Evolutionary conservation across 1,140 invertebrate species (phyloP).

Genomic region (Pogonus chalceus): DNA sequence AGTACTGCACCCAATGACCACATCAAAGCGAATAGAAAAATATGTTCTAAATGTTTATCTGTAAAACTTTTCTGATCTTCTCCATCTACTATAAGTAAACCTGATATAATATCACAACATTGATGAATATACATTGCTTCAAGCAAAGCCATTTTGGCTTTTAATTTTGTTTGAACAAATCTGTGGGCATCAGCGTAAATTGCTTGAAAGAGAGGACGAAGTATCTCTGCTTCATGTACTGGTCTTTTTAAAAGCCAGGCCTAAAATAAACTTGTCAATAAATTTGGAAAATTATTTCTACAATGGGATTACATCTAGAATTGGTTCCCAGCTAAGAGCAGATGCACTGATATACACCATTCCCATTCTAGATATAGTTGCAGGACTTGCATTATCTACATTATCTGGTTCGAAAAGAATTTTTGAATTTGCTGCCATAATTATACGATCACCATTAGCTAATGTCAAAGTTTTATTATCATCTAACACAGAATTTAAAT

Average conservation of each 20-base stretch:
- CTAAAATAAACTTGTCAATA: no score
- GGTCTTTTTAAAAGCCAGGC: conserved; percentile 66
- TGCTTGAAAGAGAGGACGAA: conserved; percentile 59
- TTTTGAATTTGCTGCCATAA: conserved; percentile 81
- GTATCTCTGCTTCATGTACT: conserved; percentile 47
- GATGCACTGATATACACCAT: conserved; percentile 90
- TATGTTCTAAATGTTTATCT: conserved; percentile 53
- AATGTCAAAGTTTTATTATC: conserved; percentile 84
- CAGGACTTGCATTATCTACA: conserved; percentile 88
- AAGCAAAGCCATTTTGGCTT: conserved; percentile 70
- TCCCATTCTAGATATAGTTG: conserved; percentile 84
- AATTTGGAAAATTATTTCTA: no score
- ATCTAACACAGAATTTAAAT: conserved; percentile 86
- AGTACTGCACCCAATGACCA: conserved; percentile 79
- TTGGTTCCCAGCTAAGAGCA: conserved; percentile 62
- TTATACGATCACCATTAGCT: conserved; percentile 81
- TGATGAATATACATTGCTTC: conserved; percentile 78
- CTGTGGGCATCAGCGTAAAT: conserved; percentile 64
- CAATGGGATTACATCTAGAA: conserved; percentile 27
- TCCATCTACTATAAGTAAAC: conserved; percentile 45
- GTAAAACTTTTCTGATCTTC: conserved; percentile 30
- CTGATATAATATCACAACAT: conserved; percentile 54
- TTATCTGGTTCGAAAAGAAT: conserved; percentile 90
- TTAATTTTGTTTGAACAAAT: conserved; percentile 62
- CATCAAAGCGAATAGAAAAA: conserved; percentile 75